Evolutionary conservation across 2,888 invertebrate genomes (phyloP).

Genomic region (Eupithecia centaureata): DNA sequence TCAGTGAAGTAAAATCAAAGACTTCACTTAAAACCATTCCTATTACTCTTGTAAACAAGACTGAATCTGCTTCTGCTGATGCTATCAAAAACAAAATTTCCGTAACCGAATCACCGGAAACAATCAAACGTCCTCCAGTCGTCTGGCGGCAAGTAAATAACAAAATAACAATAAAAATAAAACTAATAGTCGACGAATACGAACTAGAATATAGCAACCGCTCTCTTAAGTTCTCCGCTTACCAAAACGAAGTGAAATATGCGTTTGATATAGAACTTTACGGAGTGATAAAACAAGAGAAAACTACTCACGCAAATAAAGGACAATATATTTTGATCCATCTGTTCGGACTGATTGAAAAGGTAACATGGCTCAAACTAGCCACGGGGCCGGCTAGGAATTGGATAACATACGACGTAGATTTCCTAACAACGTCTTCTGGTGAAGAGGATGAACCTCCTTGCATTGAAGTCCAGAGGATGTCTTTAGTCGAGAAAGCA

Average conservation of each 20-base stretch:
- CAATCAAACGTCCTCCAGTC: conserved; percentile 61
- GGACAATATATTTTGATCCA: conserved; percentile 69
- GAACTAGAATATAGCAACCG: conserved; percentile 58
- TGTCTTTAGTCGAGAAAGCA: neutral
- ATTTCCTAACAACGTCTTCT: conserved; percentile 64
- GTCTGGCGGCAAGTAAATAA: conserved; percentile 68
- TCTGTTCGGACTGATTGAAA: conserved; percentile 59
- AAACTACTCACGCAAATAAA: conserved; percentile 61
- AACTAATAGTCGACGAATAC: conserved; percentile 65
- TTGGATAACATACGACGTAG: conserved; percentile 72
- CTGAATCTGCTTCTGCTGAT: conserved; percentile 4
- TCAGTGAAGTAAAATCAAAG: neutral
- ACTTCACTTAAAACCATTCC: conserved; percentile 25
- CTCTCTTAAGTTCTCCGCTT: conserved; percentile 57
- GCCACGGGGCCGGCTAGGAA: conserved; percentile 57
- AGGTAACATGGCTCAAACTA: conserved; percentile 65
- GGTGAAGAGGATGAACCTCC: conserved; percentile 67
- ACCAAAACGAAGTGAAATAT: conserved; percentile 57
- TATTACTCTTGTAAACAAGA: conserved; percentile 29
- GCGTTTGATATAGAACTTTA: conserved; percentile 71
- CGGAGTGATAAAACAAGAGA: conserved; percentile 59
- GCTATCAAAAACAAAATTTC: conserved; percentile 11
- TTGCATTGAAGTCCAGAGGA: conserved; percentile 32
- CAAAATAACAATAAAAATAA: conserved; percentile 63
- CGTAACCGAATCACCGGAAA: conserved; percentile 31